These are phyloP conservation scores for Macrobrachium nipponense DNA, from an alignment of 1,140 invertebrate genomes.

Conservation along the genomic window DNA sequence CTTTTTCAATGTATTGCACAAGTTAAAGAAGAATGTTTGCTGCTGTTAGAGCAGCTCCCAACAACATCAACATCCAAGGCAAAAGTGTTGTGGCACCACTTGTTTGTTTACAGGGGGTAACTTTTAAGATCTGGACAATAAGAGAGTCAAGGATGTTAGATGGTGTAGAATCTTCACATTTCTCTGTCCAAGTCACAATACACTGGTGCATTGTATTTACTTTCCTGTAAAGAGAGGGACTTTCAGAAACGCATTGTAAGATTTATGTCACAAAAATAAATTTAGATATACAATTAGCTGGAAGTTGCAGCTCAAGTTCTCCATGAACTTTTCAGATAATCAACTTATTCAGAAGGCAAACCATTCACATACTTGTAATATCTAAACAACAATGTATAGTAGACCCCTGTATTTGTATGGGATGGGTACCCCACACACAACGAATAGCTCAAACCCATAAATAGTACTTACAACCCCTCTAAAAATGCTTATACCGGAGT, in stretches of 20 bases:
- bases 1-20: background rate
- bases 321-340: too few species aligned
- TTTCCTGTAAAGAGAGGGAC: slow-evolving; percentile 48
- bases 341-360: too few species aligned
- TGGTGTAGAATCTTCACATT: slow-evolving; percentile 60
- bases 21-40: slow-evolving; percentile 51
- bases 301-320: too few species aligned
- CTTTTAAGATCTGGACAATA: slow-evolving; percentile 58
- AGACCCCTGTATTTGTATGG: too few species aligned
- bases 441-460: too few species aligned
- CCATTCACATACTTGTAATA: too few species aligned
- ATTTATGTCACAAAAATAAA: background rate
- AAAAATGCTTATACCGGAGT: too few species aligned
- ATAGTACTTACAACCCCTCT: too few species aligned
- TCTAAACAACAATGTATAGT: too few species aligned
- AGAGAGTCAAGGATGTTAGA: slow-evolving; percentile 63
- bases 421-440: too few species aligned
- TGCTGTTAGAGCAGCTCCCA: slow-evolving; percentile 50
- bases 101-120: slow-evolving; percentile 56
- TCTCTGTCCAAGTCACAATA: slow-evolving; percentile 48
- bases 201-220: slow-evolving; percentile 50
- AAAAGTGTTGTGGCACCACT: slow-evolving; percentile 28
- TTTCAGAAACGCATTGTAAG: background rate
- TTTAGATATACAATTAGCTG: too few species aligned
- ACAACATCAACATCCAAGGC: slow-evolving; percentile 28